phyloP scores from a whole-genome alignment of 2,888 invertebrate genomes.

The Melieria crassipennis region DNA sequence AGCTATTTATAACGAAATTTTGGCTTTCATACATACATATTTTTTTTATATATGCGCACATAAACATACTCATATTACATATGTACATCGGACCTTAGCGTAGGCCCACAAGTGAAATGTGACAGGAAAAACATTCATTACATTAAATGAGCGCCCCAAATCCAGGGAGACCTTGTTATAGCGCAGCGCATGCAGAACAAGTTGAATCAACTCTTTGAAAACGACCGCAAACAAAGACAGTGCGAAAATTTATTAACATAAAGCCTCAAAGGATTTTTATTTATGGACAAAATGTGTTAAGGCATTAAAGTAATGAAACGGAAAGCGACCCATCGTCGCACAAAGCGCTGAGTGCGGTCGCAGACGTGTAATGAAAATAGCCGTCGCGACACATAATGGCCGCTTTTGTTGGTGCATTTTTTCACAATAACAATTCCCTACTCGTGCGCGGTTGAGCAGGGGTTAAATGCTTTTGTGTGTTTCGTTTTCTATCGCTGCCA shows the following conservation, averaged over 20 bases:
- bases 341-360: too few species aligned
- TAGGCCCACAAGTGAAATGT: not conserved
- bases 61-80: not conserved
- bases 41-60: not conserved
- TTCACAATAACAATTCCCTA: too few species aligned
- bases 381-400: too few species aligned
- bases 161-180: not conserved
- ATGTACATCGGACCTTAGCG: not conserved
- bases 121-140: not conserved
- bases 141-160: not conserved
- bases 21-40: slow-evolving; percentile 8
- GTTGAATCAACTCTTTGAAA: too few species aligned
- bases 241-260: not conserved
- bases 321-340: too few species aligned
- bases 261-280: not conserved
- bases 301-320: not conserved
- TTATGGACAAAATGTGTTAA: not conserved
- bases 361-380: too few species aligned
- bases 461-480: too few species aligned
- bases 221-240: not conserved
- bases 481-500: too few species aligned
- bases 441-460: too few species aligned
- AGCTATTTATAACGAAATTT: slow-evolving; percentile 26
- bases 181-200: too few species aligned
- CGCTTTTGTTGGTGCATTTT: too few species aligned